phyloP scores from a whole-genome alignment of 2,888 invertebrate genomes.

The Muscina levida region DNA sequence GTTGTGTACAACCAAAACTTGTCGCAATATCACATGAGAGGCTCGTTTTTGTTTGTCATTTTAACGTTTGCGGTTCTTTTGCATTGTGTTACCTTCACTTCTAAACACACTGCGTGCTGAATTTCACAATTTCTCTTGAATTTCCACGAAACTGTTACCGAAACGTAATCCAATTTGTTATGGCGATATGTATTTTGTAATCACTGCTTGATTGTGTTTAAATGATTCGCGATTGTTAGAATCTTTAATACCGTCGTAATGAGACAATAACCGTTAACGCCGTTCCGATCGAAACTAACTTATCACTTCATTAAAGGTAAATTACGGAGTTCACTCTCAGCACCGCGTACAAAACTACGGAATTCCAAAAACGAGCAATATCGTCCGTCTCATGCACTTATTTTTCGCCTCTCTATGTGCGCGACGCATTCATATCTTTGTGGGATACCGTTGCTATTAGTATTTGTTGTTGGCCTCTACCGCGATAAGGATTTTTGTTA shows the following conservation, averaged over 20 bases:
- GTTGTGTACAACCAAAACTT: no score
- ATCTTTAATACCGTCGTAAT: slow-evolving; percentile 2
- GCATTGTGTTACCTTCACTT: no score
- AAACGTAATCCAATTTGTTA: no score
- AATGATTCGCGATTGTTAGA: no score
- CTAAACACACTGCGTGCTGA: no score
- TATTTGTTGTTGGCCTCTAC: slow-evolving; percentile 28
- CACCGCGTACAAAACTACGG: slow-evolving; percentile 14
- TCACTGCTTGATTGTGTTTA: no score
- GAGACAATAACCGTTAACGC: slow-evolving; percentile 54
- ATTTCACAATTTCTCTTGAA: no score
- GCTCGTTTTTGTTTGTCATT: no score
- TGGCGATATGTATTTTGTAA: no score
- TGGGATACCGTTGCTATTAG: slow-evolving; percentile 30
- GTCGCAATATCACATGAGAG: no score
- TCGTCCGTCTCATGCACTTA: slow-evolving; percentile 37
- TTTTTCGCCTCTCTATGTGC: slow-evolving; percentile 29
- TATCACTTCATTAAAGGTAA: slow-evolving; percentile 53
- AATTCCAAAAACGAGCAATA: neutral
- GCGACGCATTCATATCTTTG: slow-evolving; percentile 16
- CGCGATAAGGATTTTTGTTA: slow-evolving; percentile 65
- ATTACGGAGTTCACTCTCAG: slow-evolving; percentile 26
- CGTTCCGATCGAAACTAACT: slow-evolving; percentile 59
- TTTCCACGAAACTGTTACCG: no score
- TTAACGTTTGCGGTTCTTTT: no score